Base-by-base conservation (phyloP, 1,140 invertebrate genomes). In the Littorina saxatilis region DNA sequence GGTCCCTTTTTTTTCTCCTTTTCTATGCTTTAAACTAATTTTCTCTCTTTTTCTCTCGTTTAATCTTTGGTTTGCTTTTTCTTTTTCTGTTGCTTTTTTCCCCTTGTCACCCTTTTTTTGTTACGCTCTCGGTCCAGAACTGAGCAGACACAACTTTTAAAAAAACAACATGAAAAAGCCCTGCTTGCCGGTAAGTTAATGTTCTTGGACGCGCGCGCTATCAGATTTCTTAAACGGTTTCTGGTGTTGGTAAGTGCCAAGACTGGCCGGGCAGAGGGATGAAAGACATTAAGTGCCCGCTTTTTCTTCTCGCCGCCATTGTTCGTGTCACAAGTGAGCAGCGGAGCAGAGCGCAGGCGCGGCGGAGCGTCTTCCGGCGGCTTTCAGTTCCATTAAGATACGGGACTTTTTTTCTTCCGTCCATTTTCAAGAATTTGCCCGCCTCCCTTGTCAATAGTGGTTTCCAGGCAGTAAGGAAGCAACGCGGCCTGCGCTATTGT, bases 201-300 rank as follows among this genome's bases (percentile, higher is more conserved):
- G 52, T 58, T 15, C 23, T 35, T 35, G 39, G 37, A 13, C 37
- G 55, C 17, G 35, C 39, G 32, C 55, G 32, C 35, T 40, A 78
- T 66, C 76, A 78, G 55, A 78, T 78, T 78, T 78, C 55, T 78
- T 58, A 61, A 66, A 78, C 29, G 32, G 35, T 78, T 78, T 78
- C 66, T n/a, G 55, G 50, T 78, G 76, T 43, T 63, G 76, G 58
- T 43, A 66, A 78, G 55, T 78, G 76, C 76, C 55, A 78, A 78
- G 76, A 78, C 39, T 78, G 52, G 47, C 55, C 29, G 39, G 55
- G 15, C 39, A 4, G 58, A 7, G 35, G 20, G 35, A 39, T 43
- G 55, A 78, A 63, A 78, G 75, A 43, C 58, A 58, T 63, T 2
- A 63, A 76, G 75, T 78, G 55, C 55, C 76, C 1, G n/a, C n/a